Base-by-base conservation (phyloP, 2,888 invertebrate genomes). In the Crossocerus cetratus region DNA sequence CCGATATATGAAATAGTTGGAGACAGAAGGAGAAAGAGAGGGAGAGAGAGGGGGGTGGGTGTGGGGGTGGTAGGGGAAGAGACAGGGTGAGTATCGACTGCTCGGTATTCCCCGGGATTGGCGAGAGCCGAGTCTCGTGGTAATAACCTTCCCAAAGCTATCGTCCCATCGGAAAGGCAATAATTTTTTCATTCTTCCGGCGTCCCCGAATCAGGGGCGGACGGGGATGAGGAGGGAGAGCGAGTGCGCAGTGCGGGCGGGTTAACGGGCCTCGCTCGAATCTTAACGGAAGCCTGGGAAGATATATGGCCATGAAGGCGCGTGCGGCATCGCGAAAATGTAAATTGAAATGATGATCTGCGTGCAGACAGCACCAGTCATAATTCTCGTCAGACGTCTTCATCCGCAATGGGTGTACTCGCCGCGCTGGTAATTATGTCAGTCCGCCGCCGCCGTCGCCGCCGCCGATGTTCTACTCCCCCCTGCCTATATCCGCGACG, bases 111-210 rank as follows among this genome's bases (percentile, higher is more conserved):
- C 78, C 74, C 49, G 49, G 16, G 49, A 16, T 49, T 16, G n/a
- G 76, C 74, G 77, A 32, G 32, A 32, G 80, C 79, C 82, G 80
- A 81, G 81, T 74, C 78, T 78, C 79, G 79, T 63, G 44, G 80
- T 78, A 82, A 84, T 84, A 85, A 83, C 83, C 83, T 81, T 85
- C 80, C 68, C 20, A 43, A 22, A 20, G 63, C 77, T 76, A 75
- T 78, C 79, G 65, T 66, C 76, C 70, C 76, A 80, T 76, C 78
- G 78, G 77, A 74, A 77, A 77, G 81, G 84, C 79, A 84, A 83
- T 84, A 84, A 78, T 78, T 74, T 78, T 81, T 82, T 77, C 76
- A 74, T 66, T 74, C 63, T 75, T 80, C 74, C 76, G 72, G 78
- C 80, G 69, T 75, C 68, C 72, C 68, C 79, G 63, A 77, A 72